Base-by-base conservation (phyloP, 2,888 invertebrate species). In the Uropetala carovei region DNA sequence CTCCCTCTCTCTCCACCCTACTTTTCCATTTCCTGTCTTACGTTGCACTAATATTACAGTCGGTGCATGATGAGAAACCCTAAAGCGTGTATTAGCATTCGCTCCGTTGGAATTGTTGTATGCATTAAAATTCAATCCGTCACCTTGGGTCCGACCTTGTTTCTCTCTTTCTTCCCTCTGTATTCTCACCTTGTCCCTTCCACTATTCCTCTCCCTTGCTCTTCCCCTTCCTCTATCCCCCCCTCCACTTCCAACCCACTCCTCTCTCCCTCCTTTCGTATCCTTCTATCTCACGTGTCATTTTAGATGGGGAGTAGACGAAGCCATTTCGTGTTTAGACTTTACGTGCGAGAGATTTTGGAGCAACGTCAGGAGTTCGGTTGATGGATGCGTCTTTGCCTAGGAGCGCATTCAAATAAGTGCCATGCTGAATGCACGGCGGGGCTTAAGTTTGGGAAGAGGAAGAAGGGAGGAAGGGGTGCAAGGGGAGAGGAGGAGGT, bases 121-220 rank as follows among this genome's bases (percentile, higher is more conserved):
- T 9, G 22, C 86, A 86, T 86, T 86, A 86, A 86, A 60, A 86
- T 86, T 86, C 86, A 86, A 86, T 86, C 60, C 86, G 60, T 86
- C 86, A 86, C 60, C 30, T 58, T 59, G 60, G 86, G 16, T 30
- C 27, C 30, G 30, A 30, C 16, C 86, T 86, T 86, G 86, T 30
- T 13, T 27, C 30, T 18, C 60, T 60, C 86, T 16, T 82, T 82
- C 43, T 10, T 7, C 82, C 13, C 27, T 43, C 43, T 43, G 43
- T 43, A 43, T 43, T 43, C 43, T 43, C 43, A 43, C 43, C 43
- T 43, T 43, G 43, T 43, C 43, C 43, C 27, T 43, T 82, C 82
- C 82, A 82, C 82, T 27, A 0, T 56, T 56, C 82, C 30, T 43
- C 16, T 16, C 56, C 30, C 43, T 18, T 7, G 30, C 43, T 13